Conservation (phyloP, 1,140 invertebrate genomes). For the Anthonomus grandis region DNA sequence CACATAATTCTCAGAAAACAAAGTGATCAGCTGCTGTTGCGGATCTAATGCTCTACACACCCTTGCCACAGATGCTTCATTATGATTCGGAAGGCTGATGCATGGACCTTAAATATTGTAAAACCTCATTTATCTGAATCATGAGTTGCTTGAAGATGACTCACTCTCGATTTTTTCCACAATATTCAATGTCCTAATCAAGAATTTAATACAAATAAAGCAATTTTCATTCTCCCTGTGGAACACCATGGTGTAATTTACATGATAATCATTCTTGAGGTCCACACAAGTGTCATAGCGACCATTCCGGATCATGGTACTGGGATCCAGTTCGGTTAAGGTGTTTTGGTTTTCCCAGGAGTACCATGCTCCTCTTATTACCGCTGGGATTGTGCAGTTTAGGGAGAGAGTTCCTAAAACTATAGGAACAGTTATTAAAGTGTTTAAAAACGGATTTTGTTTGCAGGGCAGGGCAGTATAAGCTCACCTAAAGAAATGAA, state of each 20-base stretch:
- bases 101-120: slow-evolving; percentile 61
- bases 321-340: slow-evolving; percentile 76
- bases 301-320: slow-evolving; percentile 70
- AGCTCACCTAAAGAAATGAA: too few relatives aligned
- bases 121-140: neutral
- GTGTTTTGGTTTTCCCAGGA: slow-evolving; percentile 85
- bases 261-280: slow-evolving; percentile 67
- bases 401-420: slow-evolving; percentile 6
- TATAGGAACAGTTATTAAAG: too few relatives aligned
- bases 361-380: slow-evolving; percentile 84
- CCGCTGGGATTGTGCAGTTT: slow-evolving; percentile 66
- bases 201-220: slow-evolving; percentile 80
- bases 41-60: slow-evolving; percentile 71
- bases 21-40: slow-evolving; percentile 78
- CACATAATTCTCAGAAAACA: slow-evolving; percentile 87
- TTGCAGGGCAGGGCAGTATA: too few relatives aligned
- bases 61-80: slow-evolving; percentile 65
- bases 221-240: slow-evolving; percentile 60
- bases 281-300: slow-evolving; percentile 68
- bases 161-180: slow-evolving; percentile 84
- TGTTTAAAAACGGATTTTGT: too few relatives aligned
- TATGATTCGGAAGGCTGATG: slow-evolving; percentile 62
- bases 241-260: slow-evolving; percentile 86
- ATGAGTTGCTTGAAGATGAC: slow-evolving; percentile 33
- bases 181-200: slow-evolving; percentile 85